A percentile compares a stretch with the other conserved stretches of the same genome.
Evolutionary conservation across 2,888 invertebrate genomes (phyloP).

Genomic region (Heliconius sara): DNA sequence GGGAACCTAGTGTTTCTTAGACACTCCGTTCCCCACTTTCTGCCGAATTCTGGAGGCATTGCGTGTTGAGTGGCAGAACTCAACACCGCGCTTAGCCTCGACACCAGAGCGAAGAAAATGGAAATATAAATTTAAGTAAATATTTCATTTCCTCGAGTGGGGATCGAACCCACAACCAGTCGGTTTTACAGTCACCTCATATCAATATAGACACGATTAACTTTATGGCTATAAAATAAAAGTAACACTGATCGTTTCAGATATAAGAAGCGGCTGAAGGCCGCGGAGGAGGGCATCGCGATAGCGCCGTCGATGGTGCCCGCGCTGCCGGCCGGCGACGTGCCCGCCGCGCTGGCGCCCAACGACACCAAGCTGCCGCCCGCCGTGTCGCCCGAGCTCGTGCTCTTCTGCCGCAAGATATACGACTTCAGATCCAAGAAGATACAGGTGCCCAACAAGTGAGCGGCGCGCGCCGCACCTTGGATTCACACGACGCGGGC

Average conservation of each 20-base stretch:
- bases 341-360: conserved; percentile 83
- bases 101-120: no score
- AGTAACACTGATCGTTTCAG: conserved; percentile 74
- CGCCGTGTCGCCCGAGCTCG: conserved; percentile 89
- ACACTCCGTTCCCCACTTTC: no score
- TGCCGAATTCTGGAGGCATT: no score
- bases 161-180: no score
- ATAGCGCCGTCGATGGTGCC: conserved; percentile 90
- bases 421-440: conserved; percentile 97
- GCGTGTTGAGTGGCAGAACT: no score
- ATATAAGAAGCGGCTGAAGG: conserved; percentile 92
- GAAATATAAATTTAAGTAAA: no score
- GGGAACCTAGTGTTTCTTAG: no score
- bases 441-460: conserved; percentile 81
- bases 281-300: conserved; percentile 90
- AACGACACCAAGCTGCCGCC: conserved; percentile 87
- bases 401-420: conserved; percentile 96
- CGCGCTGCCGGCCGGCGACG: conserved; percentile 83
- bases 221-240: background rate
- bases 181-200: no score
- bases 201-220: background rate
- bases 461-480: conserved; percentile 52
- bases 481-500: conserved; percentile 44
- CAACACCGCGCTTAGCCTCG: no score
- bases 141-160: no score